phyloP scores from a whole-genome alignment of 2,113 vertebrate species.

The Narcine bancroftii region DNA sequence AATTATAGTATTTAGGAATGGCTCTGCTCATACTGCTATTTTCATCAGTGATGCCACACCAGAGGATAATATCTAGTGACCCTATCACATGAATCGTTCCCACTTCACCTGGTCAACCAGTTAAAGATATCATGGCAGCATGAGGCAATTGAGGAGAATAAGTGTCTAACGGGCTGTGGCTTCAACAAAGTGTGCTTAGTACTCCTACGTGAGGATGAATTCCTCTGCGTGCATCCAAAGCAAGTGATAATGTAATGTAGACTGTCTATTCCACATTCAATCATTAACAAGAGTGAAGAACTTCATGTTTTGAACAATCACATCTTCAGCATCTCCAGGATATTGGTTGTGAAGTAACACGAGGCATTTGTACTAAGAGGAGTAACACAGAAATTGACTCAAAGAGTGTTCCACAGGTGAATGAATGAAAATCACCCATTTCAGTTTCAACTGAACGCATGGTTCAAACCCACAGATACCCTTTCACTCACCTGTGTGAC shows the following conservation, averaged over 20 bases:
- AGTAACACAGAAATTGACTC: neutral
- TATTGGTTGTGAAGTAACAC: neutral
- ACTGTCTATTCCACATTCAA: neutral
- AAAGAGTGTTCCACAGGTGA: neutral
- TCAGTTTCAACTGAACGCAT: neutral
- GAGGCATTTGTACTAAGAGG: neutral
- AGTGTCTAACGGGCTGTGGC: too few species aligned
- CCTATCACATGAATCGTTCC: neutral
- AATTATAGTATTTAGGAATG: neutral
- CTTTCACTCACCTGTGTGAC: constrained; percentile 74
- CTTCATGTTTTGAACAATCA: too few species aligned
- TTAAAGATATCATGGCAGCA: too few species aligned
- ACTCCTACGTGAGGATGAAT: too few species aligned
- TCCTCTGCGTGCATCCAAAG: too few species aligned
- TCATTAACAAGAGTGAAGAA: too few species aligned
- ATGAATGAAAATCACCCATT: neutral
- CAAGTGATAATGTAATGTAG: too few species aligned
- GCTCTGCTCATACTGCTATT: neutral
- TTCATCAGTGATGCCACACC: neutral
- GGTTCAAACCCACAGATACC: neutral
- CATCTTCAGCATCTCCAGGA: neutral
- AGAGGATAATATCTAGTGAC: neutral
- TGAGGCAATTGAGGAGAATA: too few species aligned
- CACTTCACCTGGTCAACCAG: too few species aligned
- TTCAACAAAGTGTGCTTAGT: too few species aligned